These are phyloP conservation scores for Agrotis exclamationis DNA, from an alignment of 2,888 invertebrate genomes.

Conservation along the genomic window DNA sequence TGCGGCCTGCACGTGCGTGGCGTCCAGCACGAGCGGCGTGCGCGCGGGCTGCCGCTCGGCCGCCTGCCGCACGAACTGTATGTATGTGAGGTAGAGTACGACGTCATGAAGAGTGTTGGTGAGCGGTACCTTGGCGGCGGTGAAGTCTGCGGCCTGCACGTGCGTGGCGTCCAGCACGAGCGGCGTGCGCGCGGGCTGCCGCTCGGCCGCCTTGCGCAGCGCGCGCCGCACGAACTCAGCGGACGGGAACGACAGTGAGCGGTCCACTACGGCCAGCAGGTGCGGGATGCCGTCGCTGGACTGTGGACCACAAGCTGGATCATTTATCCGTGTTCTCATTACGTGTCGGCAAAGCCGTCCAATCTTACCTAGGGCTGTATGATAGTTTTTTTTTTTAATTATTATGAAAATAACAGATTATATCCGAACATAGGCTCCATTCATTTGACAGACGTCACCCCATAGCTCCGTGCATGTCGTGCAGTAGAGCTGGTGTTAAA, in stretches of 20 bases:
- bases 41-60: constrained; percentile 72
- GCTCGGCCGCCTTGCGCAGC: constrained; percentile 93
- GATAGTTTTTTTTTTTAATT: no score
- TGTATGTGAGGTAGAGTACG: no score
- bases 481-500: neutral
- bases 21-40: no score
- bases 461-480: neutral
- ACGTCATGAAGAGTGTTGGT: no score
- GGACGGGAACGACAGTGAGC: constrained; percentile 95
- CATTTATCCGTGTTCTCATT: no score
- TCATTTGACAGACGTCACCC: no score
- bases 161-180: constrained; percentile 96
- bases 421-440: no score
- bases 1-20: no score
- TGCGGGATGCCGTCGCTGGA: constrained; percentile 84
- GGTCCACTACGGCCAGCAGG: constrained; percentile 93
- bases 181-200: constrained; percentile 73
- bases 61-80: constrained; percentile 93
- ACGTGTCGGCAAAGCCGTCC: no score
- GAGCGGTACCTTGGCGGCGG: constrained; percentile 93
- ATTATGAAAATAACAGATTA: no score
- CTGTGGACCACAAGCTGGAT: constrained; percentile 63
- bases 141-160: constrained; percentile 95
- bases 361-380: no score
- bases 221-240: constrained; percentile 94